phyloP scores from a whole-genome alignment of 2,113 vertebrate genomes.

The Casuarius casuarius region DNA sequence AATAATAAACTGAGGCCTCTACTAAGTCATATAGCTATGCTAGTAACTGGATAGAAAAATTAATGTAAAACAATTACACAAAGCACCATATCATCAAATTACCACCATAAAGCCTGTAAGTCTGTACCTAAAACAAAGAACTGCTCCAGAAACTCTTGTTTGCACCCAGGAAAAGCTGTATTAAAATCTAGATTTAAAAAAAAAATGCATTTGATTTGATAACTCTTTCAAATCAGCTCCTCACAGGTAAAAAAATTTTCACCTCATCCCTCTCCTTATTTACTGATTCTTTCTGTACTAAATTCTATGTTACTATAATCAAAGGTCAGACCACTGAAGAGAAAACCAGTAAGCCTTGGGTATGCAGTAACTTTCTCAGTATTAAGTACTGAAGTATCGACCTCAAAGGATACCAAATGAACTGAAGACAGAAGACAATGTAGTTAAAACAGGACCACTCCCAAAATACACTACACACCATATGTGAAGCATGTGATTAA shows the following conservation, averaged over 20 bases:
- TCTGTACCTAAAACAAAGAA: not conserved
- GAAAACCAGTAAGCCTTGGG: not conserved
- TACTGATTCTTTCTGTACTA: not conserved
- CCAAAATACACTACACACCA: not conserved
- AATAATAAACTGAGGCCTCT: not conserved
- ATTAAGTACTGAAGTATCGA: rapidly evolving
- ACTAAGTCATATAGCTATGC: not conserved
- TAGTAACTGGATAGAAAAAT: not conserved
- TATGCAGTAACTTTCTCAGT: not conserved
- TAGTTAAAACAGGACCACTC: not conserved
- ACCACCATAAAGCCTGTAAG: not conserved
- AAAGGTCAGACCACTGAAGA: not conserved
- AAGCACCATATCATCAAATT: not conserved
- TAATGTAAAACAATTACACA: not conserved
- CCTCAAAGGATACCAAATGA: not conserved
- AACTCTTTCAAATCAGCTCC: not conserved
- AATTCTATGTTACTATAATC: not conserved
- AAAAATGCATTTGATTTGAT: not conserved
- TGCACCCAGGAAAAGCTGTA: not conserved
- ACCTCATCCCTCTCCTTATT: not conserved
- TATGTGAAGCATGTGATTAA: not conserved
- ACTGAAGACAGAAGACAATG: not conserved
- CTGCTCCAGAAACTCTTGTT: not conserved
- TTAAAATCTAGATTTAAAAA: not conserved
- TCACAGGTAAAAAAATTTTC: not conserved